Conservation (phyloP, 2,888 invertebrate genomes). For the Amphipoea oculea region DNA sequence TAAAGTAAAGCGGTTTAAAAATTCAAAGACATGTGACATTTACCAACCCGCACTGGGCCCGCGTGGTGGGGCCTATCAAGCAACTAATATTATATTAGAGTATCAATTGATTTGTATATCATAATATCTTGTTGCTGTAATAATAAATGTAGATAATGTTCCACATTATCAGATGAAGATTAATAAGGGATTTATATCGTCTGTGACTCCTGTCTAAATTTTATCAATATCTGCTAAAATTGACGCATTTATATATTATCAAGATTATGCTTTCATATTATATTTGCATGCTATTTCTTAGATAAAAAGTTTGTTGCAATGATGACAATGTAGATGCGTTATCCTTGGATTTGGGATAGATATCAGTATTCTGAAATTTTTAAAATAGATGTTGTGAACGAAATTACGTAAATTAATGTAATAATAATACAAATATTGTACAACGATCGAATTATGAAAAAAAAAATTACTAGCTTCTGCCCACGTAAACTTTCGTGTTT, state of each 20-base stretch:
- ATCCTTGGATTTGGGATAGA: not conserved
- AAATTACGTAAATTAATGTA: too few relatives aligned
- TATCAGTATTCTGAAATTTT: not conserved
- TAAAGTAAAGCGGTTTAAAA: too few relatives aligned
- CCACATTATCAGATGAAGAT: conserved; percentile 43
- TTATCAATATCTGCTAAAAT: conserved; percentile 32
- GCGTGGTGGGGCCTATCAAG: not conserved
- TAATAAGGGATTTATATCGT: conserved; percentile 14
- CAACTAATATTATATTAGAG: conserved; percentile 9
- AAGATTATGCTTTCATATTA: conserved; percentile 16
- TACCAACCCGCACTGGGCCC: too few relatives aligned
- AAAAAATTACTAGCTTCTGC: too few relatives aligned
- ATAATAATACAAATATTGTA: too few relatives aligned
- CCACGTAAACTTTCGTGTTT: too few relatives aligned
- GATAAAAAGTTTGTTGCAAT: not conserved
- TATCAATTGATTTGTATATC: conserved; percentile 10
- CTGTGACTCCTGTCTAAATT: not conserved
- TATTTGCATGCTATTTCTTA: conserved; percentile 12
- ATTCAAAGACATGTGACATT: too few relatives aligned
- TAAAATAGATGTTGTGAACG: too few relatives aligned
- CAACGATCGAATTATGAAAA: too few relatives aligned
- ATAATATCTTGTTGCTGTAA: conserved; percentile 39
- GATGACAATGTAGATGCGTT: not conserved
- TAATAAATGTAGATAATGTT: conserved; percentile 19
- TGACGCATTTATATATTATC: conserved; percentile 16